Percentiles rank a stretch among this genome's conserved stretches.
phyloP scores from a whole-genome alignment of 1,140 invertebrate genomes.

The Pseudomyrmex concolor region DNA sequence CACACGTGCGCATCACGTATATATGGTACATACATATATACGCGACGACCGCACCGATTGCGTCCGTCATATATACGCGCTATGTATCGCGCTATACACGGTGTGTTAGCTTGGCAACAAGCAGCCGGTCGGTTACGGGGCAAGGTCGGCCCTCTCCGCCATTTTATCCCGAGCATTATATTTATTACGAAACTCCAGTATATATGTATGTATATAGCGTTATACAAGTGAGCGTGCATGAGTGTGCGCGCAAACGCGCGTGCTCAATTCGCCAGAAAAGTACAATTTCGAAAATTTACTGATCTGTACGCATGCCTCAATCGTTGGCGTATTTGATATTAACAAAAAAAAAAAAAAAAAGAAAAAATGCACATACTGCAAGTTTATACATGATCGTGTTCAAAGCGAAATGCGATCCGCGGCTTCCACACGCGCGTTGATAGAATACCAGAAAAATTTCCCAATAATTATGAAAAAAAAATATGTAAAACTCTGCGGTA shows the following conservation, averaged over 20 bases:
- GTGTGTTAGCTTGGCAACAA: constrained; percentile 83
- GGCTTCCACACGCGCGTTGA: too few relatives aligned
- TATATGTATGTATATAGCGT: constrained; percentile 42
- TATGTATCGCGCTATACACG: constrained; percentile 74
- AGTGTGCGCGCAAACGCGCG: constrained; percentile 45
- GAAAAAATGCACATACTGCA: neutral
- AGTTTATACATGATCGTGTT: neutral
- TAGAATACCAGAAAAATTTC: too few relatives aligned
- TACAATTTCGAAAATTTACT: constrained; percentile 15
- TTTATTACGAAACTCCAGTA: constrained; percentile 82
- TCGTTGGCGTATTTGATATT: constrained; percentile 4
- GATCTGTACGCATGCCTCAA: neutral
- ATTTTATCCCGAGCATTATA: constrained; percentile 82
- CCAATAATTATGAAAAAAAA: too few relatives aligned
- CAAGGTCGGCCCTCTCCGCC: constrained; percentile 82
- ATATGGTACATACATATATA: neutral
- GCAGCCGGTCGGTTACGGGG: constrained; percentile 81
- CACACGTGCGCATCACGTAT: neutral
- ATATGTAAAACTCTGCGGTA: too few relatives aligned
- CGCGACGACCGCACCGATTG: constrained; percentile 31
- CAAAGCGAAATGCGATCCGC: neutral
- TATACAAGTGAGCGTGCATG: constrained; percentile 6
- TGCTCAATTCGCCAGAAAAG: constrained; percentile 24
- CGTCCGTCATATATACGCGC: constrained; percentile 42
- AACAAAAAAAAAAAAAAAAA: neutral